These are phyloP conservation scores for Zosterops borbonicus DNA, from an alignment of 2,113 vertebrate species.

Conservation along the genomic window DNA sequence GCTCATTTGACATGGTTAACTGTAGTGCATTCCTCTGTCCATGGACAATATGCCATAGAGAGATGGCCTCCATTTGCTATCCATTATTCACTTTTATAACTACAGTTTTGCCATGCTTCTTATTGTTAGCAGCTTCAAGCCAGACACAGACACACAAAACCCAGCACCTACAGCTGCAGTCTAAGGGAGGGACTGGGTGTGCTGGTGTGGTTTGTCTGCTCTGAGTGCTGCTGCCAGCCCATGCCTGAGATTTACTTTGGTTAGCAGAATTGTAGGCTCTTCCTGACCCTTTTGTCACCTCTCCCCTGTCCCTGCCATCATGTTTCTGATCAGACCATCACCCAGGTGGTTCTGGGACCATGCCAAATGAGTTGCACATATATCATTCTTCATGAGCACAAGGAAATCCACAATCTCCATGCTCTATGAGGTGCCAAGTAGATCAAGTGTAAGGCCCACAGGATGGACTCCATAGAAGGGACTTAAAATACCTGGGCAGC, in stretches of 20 bases:
- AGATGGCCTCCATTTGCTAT: not conserved
- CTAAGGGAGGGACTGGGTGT: not conserved
- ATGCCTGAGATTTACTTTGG: not conserved
- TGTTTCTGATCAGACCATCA: not conserved
- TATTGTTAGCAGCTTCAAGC: not conserved
- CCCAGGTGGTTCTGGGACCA: not conserved
- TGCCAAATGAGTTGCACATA: not conserved
- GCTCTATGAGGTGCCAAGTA: not conserved
- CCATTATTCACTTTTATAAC: not conserved
- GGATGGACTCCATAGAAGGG: not conserved
- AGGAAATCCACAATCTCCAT: not conserved
- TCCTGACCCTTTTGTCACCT: not conserved
- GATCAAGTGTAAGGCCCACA: not conserved
- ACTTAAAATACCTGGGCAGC: not conserved
- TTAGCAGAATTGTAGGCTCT: not conserved
- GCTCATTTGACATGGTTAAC: not conserved
- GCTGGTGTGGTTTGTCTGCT: not conserved
- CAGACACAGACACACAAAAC: not conserved
- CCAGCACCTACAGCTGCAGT: not conserved
- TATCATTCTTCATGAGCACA: not conserved
- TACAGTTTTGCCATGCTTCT: not conserved
- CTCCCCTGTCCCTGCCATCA: not conserved
- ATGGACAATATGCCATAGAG: not conserved
- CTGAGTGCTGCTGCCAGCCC: not conserved
- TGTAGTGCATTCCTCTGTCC: not conserved